phyloP scores from a whole-genome alignment of 2,113 vertebrate genomes.

The Tenebrosternarchus preto region DNA sequence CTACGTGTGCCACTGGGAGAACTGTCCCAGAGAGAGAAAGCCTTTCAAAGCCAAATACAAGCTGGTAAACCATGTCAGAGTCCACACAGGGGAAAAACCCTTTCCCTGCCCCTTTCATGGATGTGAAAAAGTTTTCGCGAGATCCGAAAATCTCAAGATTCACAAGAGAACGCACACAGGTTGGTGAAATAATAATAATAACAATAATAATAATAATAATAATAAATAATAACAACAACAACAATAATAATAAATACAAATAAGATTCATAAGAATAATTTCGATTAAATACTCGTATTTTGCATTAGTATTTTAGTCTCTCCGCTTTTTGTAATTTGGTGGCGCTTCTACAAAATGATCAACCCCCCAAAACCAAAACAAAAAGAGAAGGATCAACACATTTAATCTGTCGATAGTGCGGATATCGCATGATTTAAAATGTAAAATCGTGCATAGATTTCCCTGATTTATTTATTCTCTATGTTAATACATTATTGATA shows the following conservation, averaged over 20 bases:
- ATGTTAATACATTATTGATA: too few species aligned
- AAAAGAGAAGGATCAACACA: too few species aligned
- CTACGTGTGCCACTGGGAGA: constrained; percentile 75
- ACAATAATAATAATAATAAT: constrained; percentile 37
- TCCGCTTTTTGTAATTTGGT: too few species aligned
- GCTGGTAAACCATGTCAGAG: constrained; percentile 73
- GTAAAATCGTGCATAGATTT: too few species aligned
- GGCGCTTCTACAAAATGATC: too few species aligned
- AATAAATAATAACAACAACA: constrained; percentile 33
- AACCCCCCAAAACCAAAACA: too few species aligned
- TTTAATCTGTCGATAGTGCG: too few species aligned
- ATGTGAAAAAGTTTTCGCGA: constrained; percentile 75
- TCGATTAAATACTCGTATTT: background rate
- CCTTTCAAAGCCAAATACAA: constrained; percentile 77
- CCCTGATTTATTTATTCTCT: too few species aligned
- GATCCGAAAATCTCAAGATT: constrained; percentile 79
- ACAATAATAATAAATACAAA: constrained; percentile 31
- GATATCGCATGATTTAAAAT: too few species aligned
- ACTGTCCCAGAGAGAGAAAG: constrained; percentile 63
- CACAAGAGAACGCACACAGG: constrained; percentile 79
- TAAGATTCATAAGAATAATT: too few species aligned
- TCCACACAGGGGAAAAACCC: constrained; percentile 73
- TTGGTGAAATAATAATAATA: constrained; percentile 54
- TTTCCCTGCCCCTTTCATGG: constrained; percentile 69
- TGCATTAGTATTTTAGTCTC: constrained; percentile 9